Percentiles rank a stretch among this genome's conserved stretches.
Evolutionary conservation across 2,888 invertebrate species (phyloP).

Genomic region (Drosophila dives): DNA sequence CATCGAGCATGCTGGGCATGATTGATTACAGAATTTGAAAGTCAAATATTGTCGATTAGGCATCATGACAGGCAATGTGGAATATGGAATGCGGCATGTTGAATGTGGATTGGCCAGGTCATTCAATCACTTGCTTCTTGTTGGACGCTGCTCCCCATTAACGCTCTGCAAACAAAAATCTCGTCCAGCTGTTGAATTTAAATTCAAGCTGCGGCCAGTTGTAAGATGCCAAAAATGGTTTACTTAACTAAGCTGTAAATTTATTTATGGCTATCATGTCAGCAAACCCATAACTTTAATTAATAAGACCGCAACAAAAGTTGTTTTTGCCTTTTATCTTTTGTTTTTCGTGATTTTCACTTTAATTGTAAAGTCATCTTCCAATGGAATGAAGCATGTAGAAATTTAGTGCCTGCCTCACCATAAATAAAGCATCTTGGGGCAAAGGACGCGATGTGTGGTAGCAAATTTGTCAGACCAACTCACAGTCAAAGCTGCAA

Average conservation of each 20-base stretch:
- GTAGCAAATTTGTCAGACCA: conserved; percentile 7
- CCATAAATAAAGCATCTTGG: conserved; percentile 58
- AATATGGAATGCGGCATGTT: conserved; percentile 4
- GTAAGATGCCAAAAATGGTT: conserved; percentile 19
- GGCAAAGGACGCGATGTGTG: conserved; percentile 29
- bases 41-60: conserved; percentile 73
- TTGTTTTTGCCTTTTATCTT: not conserved
- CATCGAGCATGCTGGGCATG: conserved; percentile 47
- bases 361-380: conserved; percentile 61
- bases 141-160: conserved; percentile 14
- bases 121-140: conserved; percentile 27
- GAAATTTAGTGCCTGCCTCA: conserved; percentile 14
- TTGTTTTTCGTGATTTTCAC: conserved; percentile 4
- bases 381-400: conserved; percentile 53
- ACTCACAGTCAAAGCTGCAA: conserved; percentile 14
- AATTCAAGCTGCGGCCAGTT: conserved; percentile 39
- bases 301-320: conserved; percentile 68
- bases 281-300: conserved; percentile 70
- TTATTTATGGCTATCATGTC: conserved; percentile 63
- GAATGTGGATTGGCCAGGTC: conserved; percentile 26
- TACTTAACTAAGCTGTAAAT: conserved; percentile 47
- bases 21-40: conserved; percentile 73
- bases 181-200: conserved; percentile 36
- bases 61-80: conserved; percentile 30
- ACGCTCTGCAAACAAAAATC: conserved; percentile 3